Evolutionary conservation across 2,888 invertebrate species (phyloP), one percentile per base, ranked within the genome.

Genomic region (Busseola fusca): DNA sequence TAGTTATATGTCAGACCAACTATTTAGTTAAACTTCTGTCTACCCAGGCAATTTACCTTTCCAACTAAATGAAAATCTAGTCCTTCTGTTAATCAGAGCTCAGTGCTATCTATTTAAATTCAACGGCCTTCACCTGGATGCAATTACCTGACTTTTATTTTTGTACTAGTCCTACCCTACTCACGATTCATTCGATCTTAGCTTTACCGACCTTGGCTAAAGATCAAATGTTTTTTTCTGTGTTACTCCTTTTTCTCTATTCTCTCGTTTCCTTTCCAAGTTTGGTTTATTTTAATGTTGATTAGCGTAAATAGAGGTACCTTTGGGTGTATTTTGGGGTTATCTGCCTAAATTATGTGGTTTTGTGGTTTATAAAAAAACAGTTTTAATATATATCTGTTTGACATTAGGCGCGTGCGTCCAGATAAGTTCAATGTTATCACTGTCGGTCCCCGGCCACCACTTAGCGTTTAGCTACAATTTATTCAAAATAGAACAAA

Each of bases 71-170:
- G 27, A 25, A 59, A 69, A 76, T 60, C 56, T 21, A 34, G 42
- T 27, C 54, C 34, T 58, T 18, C 67, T 57, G 62, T 74, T 82
- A 81, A 81, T 79, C 75, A 75, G 67, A 57, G 56, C 30, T 79
- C 45, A 69, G 62, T 40, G 54, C 56, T 67, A 56, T 74, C 18
- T 65, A 72, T 78, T 82, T 74, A 82, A 80, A 81, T 78, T 75
- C 69, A 72, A 74, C 74, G 71, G 18, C 50, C n/a, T 69, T 71
- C 62, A 68, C 64, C 74, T 82, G 82, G 48, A 69, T 37, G 52
- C 25, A 52, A 40, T 74, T 72, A 63, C 48, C 63, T 57, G 58
- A 72, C 52, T 74, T 81, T 78, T 65, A 82, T 72, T 60, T 69
- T 65, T 67, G 50, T 57, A 30, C 52, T 73, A 40, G 45, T 69